A percentile compares a stretch with the other conserved stretches of the same genome.
Evolutionary conservation across 2,888 invertebrate species (phyloP).

Genomic region (Apamea epomidion): DNA sequence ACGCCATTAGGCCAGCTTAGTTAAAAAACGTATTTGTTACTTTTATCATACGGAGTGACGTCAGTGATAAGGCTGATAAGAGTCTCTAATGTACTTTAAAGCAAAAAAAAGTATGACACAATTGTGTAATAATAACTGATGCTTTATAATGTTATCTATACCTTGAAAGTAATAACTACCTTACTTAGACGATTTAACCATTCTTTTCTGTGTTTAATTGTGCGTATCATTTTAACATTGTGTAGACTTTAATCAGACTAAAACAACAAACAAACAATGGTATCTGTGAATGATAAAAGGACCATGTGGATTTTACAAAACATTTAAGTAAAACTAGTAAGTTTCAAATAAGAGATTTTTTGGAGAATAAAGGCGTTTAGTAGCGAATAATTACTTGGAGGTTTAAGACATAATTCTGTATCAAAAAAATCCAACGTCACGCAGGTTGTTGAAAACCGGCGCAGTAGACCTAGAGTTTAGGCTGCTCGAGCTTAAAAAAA

Average conservation of each 20-base stretch:
- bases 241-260: slow-evolving; percentile 18
- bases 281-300: not conserved
- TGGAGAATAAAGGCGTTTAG: not conserved
- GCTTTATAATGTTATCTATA: slow-evolving; percentile 37
- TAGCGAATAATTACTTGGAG: not conserved
- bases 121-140: slow-evolving; percentile 22
- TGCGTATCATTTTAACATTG: slow-evolving; percentile 7
- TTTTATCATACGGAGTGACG: slow-evolving; percentile 61
- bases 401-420: not conserved
- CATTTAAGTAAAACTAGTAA: not conserved
- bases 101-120: slow-evolving; percentile 45
- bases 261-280: slow-evolving; percentile 4
- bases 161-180: slow-evolving; percentile 40
- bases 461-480: no score
- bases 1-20: slow-evolving; percentile 46
- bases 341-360: not conserved
- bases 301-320: not conserved
- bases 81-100: slow-evolving; percentile 29
- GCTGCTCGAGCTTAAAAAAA: not conserved
- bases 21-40: slow-evolving; percentile 56
- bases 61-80: slow-evolving; percentile 63
- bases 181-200: slow-evolving; percentile 28
- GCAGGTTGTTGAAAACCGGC: not conserved
- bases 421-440: not conserved
- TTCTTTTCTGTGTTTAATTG: slow-evolving; percentile 27